phyloP scores from a whole-genome alignment of 2,113 vertebrate species.

The Aspiorhynchus laticeps region DNA sequence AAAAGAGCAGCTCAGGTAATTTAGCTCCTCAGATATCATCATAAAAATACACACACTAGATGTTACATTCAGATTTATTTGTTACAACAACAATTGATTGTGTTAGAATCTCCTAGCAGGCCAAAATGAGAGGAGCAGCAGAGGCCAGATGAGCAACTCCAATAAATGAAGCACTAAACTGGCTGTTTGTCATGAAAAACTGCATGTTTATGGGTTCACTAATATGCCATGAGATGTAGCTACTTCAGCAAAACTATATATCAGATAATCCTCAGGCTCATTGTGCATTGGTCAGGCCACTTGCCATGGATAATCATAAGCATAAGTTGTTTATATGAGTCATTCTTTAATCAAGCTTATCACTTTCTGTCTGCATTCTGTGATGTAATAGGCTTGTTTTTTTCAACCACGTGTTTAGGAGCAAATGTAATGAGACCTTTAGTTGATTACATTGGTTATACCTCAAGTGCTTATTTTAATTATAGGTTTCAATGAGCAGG shows the following conservation, averaged over 20 bases:
- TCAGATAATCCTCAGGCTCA: background rate
- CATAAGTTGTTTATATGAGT: constrained; percentile 13
- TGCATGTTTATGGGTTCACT: background rate
- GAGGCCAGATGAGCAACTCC: background rate
- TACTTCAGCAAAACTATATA: constrained; percentile 19
- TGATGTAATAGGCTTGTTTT: background rate
- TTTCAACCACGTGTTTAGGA: background rate
- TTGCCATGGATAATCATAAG: constrained; percentile 8
- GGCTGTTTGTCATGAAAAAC: constrained; percentile 4
- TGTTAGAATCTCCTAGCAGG: background rate
- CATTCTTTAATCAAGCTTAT: constrained; percentile 19
- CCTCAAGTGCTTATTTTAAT: background rate
- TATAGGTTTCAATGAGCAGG: background rate
- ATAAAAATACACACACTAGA: background rate
- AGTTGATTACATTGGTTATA: background rate
- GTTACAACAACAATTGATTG: background rate
- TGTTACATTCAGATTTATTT: background rate
- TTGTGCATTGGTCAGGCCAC: background rate
- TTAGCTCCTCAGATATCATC: constrained; percentile 20
- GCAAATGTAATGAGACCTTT: background rate
- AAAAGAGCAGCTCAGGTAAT: constrained; percentile 18
- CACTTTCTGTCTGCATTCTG: background rate
- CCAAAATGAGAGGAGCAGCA: background rate
- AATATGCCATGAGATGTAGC: constrained; percentile 19
- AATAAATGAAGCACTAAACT: background rate